Evolutionary conservation across 2,888 invertebrate genomes (phyloP).

Genomic region (Spicauda simplicius): DNA sequence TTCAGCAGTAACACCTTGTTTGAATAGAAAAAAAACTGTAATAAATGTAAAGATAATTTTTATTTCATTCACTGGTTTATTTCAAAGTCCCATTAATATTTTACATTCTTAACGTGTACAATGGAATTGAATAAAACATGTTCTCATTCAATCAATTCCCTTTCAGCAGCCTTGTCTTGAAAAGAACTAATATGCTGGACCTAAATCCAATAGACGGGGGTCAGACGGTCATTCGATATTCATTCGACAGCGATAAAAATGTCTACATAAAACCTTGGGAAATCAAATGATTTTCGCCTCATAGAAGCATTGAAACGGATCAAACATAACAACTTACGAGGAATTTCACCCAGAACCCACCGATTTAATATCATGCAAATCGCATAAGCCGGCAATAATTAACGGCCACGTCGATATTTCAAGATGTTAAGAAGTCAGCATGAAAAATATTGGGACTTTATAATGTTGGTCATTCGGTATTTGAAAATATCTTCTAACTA

Average conservation of each 20-base stretch:
- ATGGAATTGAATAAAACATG: not conserved
- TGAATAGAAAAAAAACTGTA: too few relatives aligned
- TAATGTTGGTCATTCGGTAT: slow-evolving; percentile 22
- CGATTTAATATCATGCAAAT: slow-evolving; percentile 28
- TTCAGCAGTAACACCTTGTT: too few relatives aligned
- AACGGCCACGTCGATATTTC: slow-evolving; percentile 34
- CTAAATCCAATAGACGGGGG: slow-evolving; percentile 2
- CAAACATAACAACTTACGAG: slow-evolving; percentile 2
- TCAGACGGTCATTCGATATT: slow-evolving; percentile 1
- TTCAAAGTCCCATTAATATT: not conserved
- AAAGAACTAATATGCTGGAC: slow-evolving; percentile 1
- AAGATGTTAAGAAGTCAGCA: slow-evolving; percentile 33
- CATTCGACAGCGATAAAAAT: not conserved
- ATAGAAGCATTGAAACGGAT: not conserved
- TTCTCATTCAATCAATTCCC: not conserved
- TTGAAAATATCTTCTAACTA: slow-evolving; percentile 47
- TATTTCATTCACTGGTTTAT: too few relatives aligned
- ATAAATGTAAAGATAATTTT: too few relatives aligned
- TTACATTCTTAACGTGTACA: not conserved
- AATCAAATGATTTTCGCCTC: not conserved
- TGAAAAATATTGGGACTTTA: slow-evolving; percentile 38
- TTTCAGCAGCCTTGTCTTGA: not conserved
- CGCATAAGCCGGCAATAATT: slow-evolving; percentile 29
- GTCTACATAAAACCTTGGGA: not conserved
- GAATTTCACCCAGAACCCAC: slow-evolving; percentile 6